Base-by-base conservation (phyloP, 2,113 vertebrate genomes). In the Grus americana region DNA sequence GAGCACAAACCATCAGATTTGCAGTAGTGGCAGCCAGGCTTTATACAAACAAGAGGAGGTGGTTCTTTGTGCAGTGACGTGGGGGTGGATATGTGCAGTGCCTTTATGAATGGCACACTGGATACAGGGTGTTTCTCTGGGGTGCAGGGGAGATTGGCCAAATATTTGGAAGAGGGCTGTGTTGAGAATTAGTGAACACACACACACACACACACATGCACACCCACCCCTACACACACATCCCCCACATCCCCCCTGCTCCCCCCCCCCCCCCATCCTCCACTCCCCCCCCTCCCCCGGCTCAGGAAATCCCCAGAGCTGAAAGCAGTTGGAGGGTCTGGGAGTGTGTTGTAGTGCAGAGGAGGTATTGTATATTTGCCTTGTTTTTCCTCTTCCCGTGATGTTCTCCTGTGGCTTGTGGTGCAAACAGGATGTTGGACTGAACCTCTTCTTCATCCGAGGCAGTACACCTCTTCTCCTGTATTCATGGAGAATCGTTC, bases 251-350 rank as follows among this genome's bases (percentile, higher is more conserved):
- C 40, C 40, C 12, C 40, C 40, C 40, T 40, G 40, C 40, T 40
- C 40, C 40, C 40, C 40, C 40, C 40, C 40, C 40, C 40, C 10
- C 42, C n/a, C 7, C 38, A 38, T 38, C 38, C 38, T 38, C 38
- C 9, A 38, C 38, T 42, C 11, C 40, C 12, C 40, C 40, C 40
- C 40, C 40, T 12, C 42, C 79, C 57, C 62, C 38, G 2, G 2
- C 67, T 86, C 79, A 83, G 89, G 92, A 93, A 95, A 79, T 74
- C 50, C 59, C 82, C 72, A 47, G 86, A 79, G 50, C 72, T 86
- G 47, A 83, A 68, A 90, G 82, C 67, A 70, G 67, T 65, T 86
- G 90, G 74, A 75, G 66, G 57, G 57, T 80, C 47, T 79, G n/a
- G 78, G 70, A 82, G 66, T 75, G 57, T 59, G 27, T 29, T 54